Evolutionary conservation across 1,140 invertebrate genomes (phyloP), one percentile per base, ranked within the genome.

Genomic region (Drosophila leontia): DNA sequence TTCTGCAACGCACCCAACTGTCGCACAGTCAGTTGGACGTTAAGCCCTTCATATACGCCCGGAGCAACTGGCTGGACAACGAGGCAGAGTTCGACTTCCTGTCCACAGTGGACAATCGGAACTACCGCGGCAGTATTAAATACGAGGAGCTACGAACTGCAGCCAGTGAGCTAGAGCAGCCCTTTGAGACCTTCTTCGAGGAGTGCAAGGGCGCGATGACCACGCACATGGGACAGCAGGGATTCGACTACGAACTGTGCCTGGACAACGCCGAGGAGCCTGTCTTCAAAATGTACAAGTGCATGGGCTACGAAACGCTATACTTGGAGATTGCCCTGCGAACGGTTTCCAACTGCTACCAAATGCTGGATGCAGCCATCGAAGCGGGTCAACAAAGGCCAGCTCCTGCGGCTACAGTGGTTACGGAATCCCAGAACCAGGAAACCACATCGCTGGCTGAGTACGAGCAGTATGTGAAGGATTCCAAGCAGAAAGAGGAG

Each of bases 1-100:
- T 88, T 7, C 23, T 88, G 5, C 85, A 88, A 9, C 80, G 84
- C 8, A 60, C 44, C 2, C 76, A 83, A 23, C 59, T 75, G 0
- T 71, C 64, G 8, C 80, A 84, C 32, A 88, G 78, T 37, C 77
- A 90, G 51, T 8, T 26, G 17, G 85, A 90, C 61, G 41, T 64
- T 0, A 90, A 90, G n/a, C 85, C 74, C 13, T 82, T 91, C 34
- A 90, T 90, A 1, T 90, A 90, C 35, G 35, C 55, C 5, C 71
- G 70, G 0, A 79, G 55, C 60, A 61, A 75, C 11, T 90, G 85
- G 85, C 44, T 74, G 19, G 78, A 90, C 1, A 65, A 85, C 59
- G 69, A 63, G 2, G 69, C 34, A 3, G 81, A 90, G 35, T 56
- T 90, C 5, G 60, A 90, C 13, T 41, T 90, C 0, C 39, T 82